A percentile compares a stretch with the other conserved stretches of the same genome.
Conservation (phyloP, 2,888 invertebrate genomes). For the Mythimna impura region DNA sequence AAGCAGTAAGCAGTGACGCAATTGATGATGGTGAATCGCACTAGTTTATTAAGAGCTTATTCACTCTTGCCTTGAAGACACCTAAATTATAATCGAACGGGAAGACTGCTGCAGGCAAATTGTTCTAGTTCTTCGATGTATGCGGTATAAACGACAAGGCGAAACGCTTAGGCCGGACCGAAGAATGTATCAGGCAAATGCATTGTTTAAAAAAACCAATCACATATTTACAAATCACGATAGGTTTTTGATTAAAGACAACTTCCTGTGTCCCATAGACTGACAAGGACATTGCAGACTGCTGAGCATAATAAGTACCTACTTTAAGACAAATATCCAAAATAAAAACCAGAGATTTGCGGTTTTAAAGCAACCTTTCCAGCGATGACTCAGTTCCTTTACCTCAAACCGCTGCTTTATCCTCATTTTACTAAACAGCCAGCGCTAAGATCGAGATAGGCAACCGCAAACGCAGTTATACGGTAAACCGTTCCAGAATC, state of each 20-base stretch:
- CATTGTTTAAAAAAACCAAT: neutral
- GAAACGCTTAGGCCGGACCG: no score
- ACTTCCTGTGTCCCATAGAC: neutral
- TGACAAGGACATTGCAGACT: neutral
- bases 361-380: constrained; percentile 5
- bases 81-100: no score
- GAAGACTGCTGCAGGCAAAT: no score
- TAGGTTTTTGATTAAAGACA: neutral
- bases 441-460: constrained; percentile 47
- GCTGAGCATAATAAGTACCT: neutral
- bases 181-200: neutral
- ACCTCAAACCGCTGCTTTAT: constrained; percentile 11
- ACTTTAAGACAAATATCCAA: neutral
- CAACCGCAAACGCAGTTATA: constrained; percentile 41
- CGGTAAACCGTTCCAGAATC: constrained; percentile 61
- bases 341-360: constrained; percentile 14
- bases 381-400: constrained; percentile 26
- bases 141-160: no score
- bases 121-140: no score
- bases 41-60: no score
- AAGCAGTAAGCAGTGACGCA: no score
- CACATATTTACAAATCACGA: neutral
- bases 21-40: no score
- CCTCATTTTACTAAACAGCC: constrained; percentile 42
- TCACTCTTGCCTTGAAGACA: no score